phyloP scores from a whole-genome alignment of 2,113 vertebrate genomes.

The Perca schrenkii region DNA sequence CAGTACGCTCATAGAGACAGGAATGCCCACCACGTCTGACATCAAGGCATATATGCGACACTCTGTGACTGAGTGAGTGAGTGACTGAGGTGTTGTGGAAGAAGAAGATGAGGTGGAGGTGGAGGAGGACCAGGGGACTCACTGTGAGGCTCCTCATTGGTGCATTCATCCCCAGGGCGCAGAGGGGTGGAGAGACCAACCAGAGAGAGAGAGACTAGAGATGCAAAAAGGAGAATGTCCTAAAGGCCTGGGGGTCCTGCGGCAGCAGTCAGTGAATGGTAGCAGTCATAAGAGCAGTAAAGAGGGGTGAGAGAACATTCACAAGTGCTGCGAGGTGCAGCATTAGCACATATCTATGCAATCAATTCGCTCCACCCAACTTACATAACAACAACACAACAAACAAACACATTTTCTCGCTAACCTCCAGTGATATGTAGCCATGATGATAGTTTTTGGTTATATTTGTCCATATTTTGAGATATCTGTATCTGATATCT shows the following conservation, averaged over 20 bases:
- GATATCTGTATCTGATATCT: background rate
- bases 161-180: slow-evolving; percentile 88
- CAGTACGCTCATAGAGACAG: slow-evolving; percentile 84
- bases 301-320: slow-evolving; percentile 44
- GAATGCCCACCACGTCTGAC: slow-evolving; percentile 86
- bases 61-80: slow-evolving; percentile 72
- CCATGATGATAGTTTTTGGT: background rate
- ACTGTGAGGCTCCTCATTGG: slow-evolving; percentile 91
- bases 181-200: slow-evolving; percentile 80
- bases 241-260: slow-evolving; percentile 66
- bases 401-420: background rate
- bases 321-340: slow-evolving; percentile 10
- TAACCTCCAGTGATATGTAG: background rate
- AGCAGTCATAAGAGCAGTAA: slow-evolving; percentile 56
- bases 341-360: background rate
- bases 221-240: slow-evolving; percentile 64
- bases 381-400: background rate
- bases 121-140: slow-evolving; percentile 78
- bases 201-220: slow-evolving; percentile 74
- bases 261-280: slow-evolving; percentile 53
- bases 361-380: background rate
- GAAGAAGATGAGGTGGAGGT: slow-evolving; percentile 76
- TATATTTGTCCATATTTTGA: slow-evolving; percentile 1
- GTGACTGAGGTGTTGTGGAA: slow-evolving; percentile 74
- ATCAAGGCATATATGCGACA: slow-evolving; percentile 86